Base-by-base conservation (phyloP, 2,888 invertebrate species). In the Leptopilina drosophilae region DNA sequence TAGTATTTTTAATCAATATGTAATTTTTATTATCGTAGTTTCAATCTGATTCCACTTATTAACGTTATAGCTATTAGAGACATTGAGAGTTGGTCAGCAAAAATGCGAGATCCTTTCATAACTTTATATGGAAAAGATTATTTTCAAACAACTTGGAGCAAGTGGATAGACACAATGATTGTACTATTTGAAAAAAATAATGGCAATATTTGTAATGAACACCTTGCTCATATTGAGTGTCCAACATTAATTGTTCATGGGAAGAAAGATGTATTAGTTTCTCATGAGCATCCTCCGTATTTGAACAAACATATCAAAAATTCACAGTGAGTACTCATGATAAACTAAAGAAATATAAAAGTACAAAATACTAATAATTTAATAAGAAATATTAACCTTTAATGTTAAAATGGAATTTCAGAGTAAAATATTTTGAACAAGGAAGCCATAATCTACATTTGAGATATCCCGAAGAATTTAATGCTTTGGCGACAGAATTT, bases 241-340 rank as follows among this genome's bases (percentile, higher is more conserved):
- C 96, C 96, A 0, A 96, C 97, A 0, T 93, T 97, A 26, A 95
- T 98, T 84, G 88, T 98, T 66, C 97, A 98, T 88, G 98, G 98
- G 0, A 94, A 94, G 83, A 96, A 96, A 89, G 98, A 98, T 92
- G 94, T 95, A 0, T 92, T 97, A 92, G 95, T 98, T 2, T 94
- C 95, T 1, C 89, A 92, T 26, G 95, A 95, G 82, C 98, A 98
- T 92, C 94, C 95, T 0, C 93, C 94, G 1, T 95, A 95, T 92
- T 92, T 98, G 26, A 93, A 94, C 76, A 92, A 94, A 14, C 93
- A 95, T 86, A 96, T 97, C 77, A 91, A 92, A 80, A 92, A 93
- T 56, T 94, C 96, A 20, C 94, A 93, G 97, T 97, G 92, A 90
- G 90, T 91, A 79, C 83, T 33, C 1, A 2, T 33, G 5, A 62